Percentiles rank a stretch among this genome's conserved stretches.
phyloP scores from a whole-genome alignment of 2,888 invertebrate genomes.

The Coleophora deauratella region DNA sequence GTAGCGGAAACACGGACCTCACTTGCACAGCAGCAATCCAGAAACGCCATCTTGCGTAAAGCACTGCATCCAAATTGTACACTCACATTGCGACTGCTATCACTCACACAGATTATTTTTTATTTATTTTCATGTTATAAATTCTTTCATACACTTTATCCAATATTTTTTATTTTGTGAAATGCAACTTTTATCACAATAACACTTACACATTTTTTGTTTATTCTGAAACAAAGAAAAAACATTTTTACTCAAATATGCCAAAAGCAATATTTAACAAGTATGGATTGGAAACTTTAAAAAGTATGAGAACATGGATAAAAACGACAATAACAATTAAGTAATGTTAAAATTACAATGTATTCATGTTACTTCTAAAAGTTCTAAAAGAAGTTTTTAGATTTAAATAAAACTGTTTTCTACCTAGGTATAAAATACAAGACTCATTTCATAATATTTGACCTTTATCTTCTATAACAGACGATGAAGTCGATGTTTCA shows the following conservation, averaged over 20 bases:
- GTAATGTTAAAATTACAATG: no score
- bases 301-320: no score
- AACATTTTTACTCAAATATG: conserved; percentile 3
- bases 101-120: conserved; percentile 16
- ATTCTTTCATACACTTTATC: conserved; percentile 33
- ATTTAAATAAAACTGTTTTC: no score
- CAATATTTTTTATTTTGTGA: conserved; percentile 33
- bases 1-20: conserved; percentile 37
- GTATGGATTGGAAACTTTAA: no score
- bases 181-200: conserved; percentile 37
- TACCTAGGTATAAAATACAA: no score
- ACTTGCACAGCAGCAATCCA: conserved; percentile 44
- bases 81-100: conserved; percentile 22
- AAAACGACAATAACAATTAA: no score
- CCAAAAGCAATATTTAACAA: no score
- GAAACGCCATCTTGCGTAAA: conserved; percentile 56
- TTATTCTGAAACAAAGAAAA: conserved; percentile 53
- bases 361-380: no score
- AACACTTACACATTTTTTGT: conserved; percentile 55
- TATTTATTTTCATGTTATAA: conserved; percentile 34
- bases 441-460: no score
- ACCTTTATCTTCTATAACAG: no score
- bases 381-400: no score
- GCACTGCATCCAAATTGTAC: conserved; percentile 69
- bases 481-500: no score